Evolutionary conservation across 2,113 vertebrate species (phyloP), one percentile per base, ranked within the genome.

Genomic region (Zapornia atra): DNA sequence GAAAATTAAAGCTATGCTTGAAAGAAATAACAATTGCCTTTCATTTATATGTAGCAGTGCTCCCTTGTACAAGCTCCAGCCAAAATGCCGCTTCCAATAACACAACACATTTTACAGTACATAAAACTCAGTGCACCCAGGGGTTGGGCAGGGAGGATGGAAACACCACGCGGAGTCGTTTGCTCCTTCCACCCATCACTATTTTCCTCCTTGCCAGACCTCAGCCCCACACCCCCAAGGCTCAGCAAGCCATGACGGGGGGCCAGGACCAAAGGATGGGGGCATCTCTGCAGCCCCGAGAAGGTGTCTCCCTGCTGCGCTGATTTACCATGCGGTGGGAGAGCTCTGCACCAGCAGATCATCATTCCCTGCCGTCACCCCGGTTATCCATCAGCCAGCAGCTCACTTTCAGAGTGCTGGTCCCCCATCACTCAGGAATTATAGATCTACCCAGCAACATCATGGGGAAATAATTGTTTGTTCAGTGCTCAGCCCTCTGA

Each of bases 61-160:
- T 71, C 31, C 31, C 66, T 63, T 25, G 63, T 51, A 63, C 57
- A 14, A 36, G 70, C 59, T 38, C 50, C 60, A 79, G 81, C 77
- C 90, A 75, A 92, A 93, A 54, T 5, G 28, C 71, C 66, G 65
- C 90, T 94, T 90, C 95, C 66, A 89, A 77, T n/a, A 91, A 73
- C n/a, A 64, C 44, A 65, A 94, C 94, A 64, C 36, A 91, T 76
- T 85, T 95, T 44, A 60, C 70, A 81, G 68, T 11, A 88, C 76
- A 82, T 94, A 85, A 92, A 93, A 73, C 79, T 60, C 92, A 22
- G 38, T 10, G 63, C 40, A n/a, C 86, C 61, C 38, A 71, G 65
- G 51, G 40, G 84, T 9, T 25, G 12, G 44, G 10, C 12, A 59
- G 51, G 44, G 84, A 10, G 29, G 10, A 12, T 15, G 12, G 63